phyloP scores from a whole-genome alignment of 2,797 vertebrate species.

The Arrhamphus sclerolepis region DNA sequence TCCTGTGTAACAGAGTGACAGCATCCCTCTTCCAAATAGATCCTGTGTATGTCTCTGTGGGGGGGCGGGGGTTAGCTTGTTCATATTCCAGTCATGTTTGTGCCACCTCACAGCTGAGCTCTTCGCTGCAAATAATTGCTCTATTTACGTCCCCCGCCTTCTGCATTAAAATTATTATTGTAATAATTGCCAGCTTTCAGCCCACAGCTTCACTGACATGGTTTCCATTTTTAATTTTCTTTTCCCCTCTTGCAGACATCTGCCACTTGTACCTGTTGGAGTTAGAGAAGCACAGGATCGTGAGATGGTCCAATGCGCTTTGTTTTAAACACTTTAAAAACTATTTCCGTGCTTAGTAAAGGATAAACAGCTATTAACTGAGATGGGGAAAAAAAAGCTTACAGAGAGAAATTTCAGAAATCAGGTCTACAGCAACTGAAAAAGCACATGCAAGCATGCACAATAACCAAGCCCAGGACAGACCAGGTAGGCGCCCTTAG shows the following conservation, averaged over 20 bases:
- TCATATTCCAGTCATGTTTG: conserved; percentile 68
- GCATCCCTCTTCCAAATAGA: conserved; percentile 23
- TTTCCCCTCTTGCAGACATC: conserved; percentile 2
- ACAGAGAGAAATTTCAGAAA: too few species aligned
- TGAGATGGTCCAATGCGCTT: conserved; percentile 3
- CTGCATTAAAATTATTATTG: conserved; percentile 34
- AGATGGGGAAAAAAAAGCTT: too few species aligned
- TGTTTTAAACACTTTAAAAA: neutral
- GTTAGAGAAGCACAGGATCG: neutral
- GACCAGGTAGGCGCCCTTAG: too few species aligned
- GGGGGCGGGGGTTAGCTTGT: conserved; percentile 18
- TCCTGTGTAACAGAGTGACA: conserved; percentile 6
- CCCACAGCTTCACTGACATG: conserved; percentile 12
- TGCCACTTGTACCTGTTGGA: neutral
- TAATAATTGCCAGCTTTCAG: conserved; percentile 46
- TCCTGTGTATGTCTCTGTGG: conserved; percentile 29
- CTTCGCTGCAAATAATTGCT: conserved; percentile 33
- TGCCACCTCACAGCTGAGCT: conserved; percentile 50
- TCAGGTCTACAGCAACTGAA: too few species aligned
- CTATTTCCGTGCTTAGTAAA: too few species aligned
- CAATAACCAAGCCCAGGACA: too few species aligned
- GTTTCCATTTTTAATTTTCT: conserved; percentile 22
- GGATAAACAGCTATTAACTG: neutral
- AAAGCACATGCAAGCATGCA: too few species aligned
- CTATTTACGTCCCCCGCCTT: neutral